Conservation (phyloP, 2,888 invertebrate species). For the Villa cingulata region DNA sequence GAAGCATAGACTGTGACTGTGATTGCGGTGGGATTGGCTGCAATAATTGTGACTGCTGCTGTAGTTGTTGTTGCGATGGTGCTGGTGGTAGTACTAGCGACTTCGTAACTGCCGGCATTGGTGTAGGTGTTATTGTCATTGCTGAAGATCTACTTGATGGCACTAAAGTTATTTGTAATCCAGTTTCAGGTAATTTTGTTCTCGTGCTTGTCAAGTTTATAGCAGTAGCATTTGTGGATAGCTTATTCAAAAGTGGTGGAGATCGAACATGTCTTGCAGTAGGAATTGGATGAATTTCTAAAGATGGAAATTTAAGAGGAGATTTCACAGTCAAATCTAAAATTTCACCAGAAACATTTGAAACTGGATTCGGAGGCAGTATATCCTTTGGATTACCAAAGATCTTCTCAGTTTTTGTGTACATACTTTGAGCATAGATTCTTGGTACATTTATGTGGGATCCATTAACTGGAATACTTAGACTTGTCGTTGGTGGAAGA, state of each 20-base stretch:
- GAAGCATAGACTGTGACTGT: not conserved
- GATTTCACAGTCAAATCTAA: constrained; percentile 12
- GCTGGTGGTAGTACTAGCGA: not conserved
- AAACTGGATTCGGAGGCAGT: constrained; percentile 5
- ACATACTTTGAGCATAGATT: constrained; percentile 14
- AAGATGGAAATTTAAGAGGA: constrained; percentile 7
- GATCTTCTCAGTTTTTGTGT: constrained; percentile 13
- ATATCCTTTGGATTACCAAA: constrained; percentile 18
- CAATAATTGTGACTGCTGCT: not conserved
- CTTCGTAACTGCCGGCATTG: not conserved
- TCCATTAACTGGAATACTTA: constrained; percentile 6
- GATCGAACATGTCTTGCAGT: constrained; percentile 10
- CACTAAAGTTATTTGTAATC: constrained; percentile 15
- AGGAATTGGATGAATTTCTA: constrained; percentile 11
- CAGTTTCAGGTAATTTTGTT: constrained; percentile 10
- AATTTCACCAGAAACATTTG: constrained; percentile 3
- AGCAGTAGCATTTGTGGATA: not conserved
- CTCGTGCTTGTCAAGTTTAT: constrained; percentile 10
- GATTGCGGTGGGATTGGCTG: not conserved
- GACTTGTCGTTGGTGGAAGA: constrained; percentile 9
- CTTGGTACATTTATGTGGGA: constrained; percentile 4
- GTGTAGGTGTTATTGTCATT: not conserved
- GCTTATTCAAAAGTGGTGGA: constrained; percentile 4
- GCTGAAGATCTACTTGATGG: constrained; percentile 4
- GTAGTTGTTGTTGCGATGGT: not conserved